phyloP scores from a whole-genome alignment of 2,113 vertebrate genomes.

The Girardinichthys multiradiatus region DNA sequence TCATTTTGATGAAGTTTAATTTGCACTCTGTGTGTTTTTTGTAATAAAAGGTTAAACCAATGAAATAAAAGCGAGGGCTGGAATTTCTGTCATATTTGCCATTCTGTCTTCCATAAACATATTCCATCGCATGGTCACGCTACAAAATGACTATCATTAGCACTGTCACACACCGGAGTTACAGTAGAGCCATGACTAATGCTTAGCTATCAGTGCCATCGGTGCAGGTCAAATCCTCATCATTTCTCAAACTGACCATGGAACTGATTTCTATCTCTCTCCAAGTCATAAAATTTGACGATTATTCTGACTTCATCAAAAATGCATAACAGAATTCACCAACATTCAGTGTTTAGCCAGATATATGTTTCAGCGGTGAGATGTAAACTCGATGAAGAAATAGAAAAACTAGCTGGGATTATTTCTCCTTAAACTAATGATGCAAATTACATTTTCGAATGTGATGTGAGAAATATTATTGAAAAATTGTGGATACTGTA shows the following conservation, averaged over 20 bases:
- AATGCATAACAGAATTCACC: constrained; percentile 88
- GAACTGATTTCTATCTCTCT: constrained; percentile 90
- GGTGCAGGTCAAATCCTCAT: constrained; percentile 84
- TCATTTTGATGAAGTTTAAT: constrained; percentile 17
- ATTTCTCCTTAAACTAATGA: constrained; percentile 77
- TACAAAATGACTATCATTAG: constrained; percentile 94
- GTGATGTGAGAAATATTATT: constrained; percentile 20
- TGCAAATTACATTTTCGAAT: constrained; percentile 63
- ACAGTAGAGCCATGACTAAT: constrained; percentile 90
- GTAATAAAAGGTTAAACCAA: constrained; percentile 53
- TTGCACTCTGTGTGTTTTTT: constrained; percentile 46
- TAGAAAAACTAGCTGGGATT: constrained; percentile 78
- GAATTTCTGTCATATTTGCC: constrained; percentile 81
- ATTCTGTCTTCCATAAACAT: constrained; percentile 78
- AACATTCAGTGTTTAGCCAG: constrained; percentile 89
- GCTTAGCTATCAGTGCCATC: constrained; percentile 83
- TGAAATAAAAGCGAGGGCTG: constrained; percentile 69
- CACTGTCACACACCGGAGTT: constrained; percentile 85
- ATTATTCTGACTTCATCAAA: constrained; percentile 94
- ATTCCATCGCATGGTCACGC: constrained; percentile 86
- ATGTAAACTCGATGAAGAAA: constrained; percentile 82
- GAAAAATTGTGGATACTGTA: constrained; percentile 26
- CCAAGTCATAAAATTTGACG: constrained; percentile 91
- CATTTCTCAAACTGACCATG: constrained; percentile 95
- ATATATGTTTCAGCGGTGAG: constrained; percentile 80